Conservation (phyloP, 2,888 invertebrate genomes). For the Meandrusa payeni region DNA sequence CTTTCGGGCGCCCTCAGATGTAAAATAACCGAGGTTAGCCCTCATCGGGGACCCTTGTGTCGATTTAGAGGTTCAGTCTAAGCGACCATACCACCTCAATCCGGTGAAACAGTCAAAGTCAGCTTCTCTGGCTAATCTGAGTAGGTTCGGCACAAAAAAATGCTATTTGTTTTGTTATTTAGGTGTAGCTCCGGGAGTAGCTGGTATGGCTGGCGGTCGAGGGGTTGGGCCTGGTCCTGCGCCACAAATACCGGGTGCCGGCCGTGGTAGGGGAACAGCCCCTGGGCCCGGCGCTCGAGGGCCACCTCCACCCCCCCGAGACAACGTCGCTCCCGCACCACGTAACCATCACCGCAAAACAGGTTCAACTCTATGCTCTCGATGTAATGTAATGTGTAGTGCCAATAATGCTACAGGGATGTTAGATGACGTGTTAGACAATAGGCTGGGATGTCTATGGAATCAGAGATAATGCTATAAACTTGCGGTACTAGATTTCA, state of each 20-base stretch:
- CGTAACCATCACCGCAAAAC: constrained; percentile 71
- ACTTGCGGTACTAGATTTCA: no score
- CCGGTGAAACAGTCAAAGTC: no score
- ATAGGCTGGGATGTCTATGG: not conserved
- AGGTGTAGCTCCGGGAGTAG: constrained; percentile 9
- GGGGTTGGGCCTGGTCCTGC: constrained; percentile 35
- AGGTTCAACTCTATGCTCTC: constrained; percentile 52
- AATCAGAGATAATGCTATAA: no score
- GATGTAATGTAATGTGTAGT: constrained; percentile 41
- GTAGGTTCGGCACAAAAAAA: no score
- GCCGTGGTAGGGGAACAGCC: constrained; percentile 43
- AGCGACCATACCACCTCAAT: no score
- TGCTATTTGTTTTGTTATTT: not conserved
- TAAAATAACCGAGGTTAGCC: no score
- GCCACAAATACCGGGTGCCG: constrained; percentile 30
- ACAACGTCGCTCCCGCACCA: constrained; percentile 77
- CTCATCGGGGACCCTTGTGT: no score
- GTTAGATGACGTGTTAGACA: constrained; percentile 12
- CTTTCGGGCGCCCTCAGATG: no score
- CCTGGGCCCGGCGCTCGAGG: constrained; percentile 90
- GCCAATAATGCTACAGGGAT: constrained; percentile 34
- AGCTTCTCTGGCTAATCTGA: no score
- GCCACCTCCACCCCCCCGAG: constrained; percentile 92
- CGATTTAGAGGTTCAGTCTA: no score
- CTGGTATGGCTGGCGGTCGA: constrained; percentile 30